phyloP scores from a whole-genome alignment of 2,888 invertebrate genomes.

The Scaptomyza tumidula region DNA sequence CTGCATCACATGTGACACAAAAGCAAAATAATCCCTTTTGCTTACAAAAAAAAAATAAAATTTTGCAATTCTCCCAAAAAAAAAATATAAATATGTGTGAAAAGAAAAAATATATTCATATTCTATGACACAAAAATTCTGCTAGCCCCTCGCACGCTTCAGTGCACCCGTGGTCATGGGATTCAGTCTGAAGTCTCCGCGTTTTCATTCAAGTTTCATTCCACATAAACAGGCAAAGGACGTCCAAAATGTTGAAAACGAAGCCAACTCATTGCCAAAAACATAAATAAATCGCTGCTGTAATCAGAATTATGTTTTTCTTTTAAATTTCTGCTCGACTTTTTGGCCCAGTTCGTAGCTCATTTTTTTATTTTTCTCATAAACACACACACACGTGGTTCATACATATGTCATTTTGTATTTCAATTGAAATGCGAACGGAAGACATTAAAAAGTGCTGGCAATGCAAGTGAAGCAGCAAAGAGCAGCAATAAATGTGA shows the following conservation, averaged over 20 bases:
- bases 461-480: slow-evolving; percentile 22
- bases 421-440: slow-evolving; percentile 46
- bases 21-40: slow-evolving; percentile 54
- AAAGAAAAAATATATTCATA: slow-evolving; percentile 28
- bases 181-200: slow-evolving; percentile 6
- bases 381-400: background rate
- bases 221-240: slow-evolving; percentile 45
- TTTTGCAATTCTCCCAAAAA: slow-evolving; percentile 49
- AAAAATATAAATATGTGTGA: slow-evolving; percentile 1
- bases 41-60: slow-evolving; percentile 24
- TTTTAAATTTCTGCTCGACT: slow-evolving; percentile 39
- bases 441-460: slow-evolving; percentile 45
- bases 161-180: slow-evolving; percentile 38
- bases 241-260: slow-evolving; percentile 27
- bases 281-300: slow-evolving; percentile 34
- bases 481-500: slow-evolving; percentile 18
- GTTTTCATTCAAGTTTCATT: slow-evolving; percentile 67
- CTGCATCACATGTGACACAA: slow-evolving; percentile 27
- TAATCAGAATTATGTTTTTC: slow-evolving; percentile 10
- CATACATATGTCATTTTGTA: slow-evolving; percentile 15
- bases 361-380: slow-evolving; percentile 15
- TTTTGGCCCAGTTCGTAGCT: slow-evolving; percentile 36
- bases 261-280: background rate
- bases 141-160: slow-evolving; percentile 43
- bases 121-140: slow-evolving; percentile 50